phyloP scores from a whole-genome alignment of 1,140 invertebrate species.

The Oreohelix idahoensis region DNA sequence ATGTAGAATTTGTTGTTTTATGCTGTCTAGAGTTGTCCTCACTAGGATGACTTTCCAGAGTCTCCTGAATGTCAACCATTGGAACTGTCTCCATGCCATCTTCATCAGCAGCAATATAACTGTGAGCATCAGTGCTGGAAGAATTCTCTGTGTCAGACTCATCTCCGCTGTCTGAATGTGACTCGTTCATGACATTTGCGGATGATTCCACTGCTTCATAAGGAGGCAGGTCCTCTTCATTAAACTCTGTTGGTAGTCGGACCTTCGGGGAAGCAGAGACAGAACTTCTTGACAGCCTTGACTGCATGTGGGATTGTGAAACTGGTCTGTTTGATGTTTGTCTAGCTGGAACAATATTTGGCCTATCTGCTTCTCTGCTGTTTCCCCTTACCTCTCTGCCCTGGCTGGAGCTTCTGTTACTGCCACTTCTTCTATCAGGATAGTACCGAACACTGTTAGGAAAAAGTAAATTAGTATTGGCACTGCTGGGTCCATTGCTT shows the following conservation, averaged over 20 bases:
- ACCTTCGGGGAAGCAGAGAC: not conserved
- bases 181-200: not conserved
- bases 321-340: not conserved
- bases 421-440: slow-evolving; percentile 5
- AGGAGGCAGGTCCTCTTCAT: slow-evolving; percentile 36
- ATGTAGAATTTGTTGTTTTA: not conserved
- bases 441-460: not conserved
- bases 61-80: slow-evolving; percentile 17
- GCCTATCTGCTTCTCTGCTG: slow-evolving; percentile 6
- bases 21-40: no score
- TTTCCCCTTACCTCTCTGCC: not conserved
- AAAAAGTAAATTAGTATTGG: slow-evolving; percentile 7
- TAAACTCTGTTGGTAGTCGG: slow-evolving; percentile 33
- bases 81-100: slow-evolving; percentile 19
- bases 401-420: not conserved
- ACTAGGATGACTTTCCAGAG: no score
- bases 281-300: not conserved
- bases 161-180: slow-evolving; percentile 30
- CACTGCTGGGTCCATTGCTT: not conserved
- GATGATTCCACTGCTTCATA: slow-evolving; percentile 22
- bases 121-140: slow-evolving; percentile 33
- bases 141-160: slow-evolving; percentile 37
- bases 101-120: slow-evolving; percentile 17
- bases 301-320: not conserved
- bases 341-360: slow-evolving; percentile 14